Percentiles rank a stretch among this genome's conserved stretches.
Conservation (phyloP, 2,113 vertebrate species). For the Ageneiosus marmoratus region DNA sequence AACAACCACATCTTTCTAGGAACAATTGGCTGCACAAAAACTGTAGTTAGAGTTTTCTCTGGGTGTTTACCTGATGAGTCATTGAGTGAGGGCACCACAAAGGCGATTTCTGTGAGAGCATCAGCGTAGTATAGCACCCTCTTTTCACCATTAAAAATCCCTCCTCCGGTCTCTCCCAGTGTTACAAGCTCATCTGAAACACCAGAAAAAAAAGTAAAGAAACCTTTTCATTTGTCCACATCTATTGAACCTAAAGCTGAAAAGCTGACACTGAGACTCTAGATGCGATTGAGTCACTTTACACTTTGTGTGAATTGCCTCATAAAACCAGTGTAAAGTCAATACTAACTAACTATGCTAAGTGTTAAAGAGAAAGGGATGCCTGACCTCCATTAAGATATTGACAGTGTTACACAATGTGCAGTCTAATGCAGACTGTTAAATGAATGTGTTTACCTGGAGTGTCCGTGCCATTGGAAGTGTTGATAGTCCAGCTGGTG, state of each 20-base stretch:
- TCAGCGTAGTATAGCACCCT: slow-evolving; percentile 86
- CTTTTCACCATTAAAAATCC: slow-evolving; percentile 85
- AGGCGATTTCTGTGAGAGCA: slow-evolving; percentile 87
- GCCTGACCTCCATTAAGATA: neutral
- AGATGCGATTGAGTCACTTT: neutral
- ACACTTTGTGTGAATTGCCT: neutral
- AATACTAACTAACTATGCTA: neutral
- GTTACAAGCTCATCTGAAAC: slow-evolving; percentile 74
- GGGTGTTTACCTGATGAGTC: slow-evolving; percentile 79
- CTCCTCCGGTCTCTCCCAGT: slow-evolving; percentile 79
- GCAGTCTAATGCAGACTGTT: neutral
- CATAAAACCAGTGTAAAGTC: neutral
- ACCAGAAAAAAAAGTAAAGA: slow-evolving; percentile 24
- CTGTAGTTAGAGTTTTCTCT: neutral
- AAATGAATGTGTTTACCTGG: slow-evolving; percentile 27
- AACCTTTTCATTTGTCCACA: neutral
- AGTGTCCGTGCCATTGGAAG: slow-evolving; percentile 69
- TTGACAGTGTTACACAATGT: neutral
- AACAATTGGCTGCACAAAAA: neutral
- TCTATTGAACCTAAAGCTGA: neutral
- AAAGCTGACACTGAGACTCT: neutral
- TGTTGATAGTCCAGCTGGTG: slow-evolving; percentile 88
- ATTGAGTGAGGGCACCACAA: slow-evolving; percentile 82
- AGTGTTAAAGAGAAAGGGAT: neutral
- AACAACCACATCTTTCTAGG: neutral